Evolutionary conservation across 2,113 vertebrate genomes (phyloP).

Genomic region (Cynocephalus volans): DNA sequence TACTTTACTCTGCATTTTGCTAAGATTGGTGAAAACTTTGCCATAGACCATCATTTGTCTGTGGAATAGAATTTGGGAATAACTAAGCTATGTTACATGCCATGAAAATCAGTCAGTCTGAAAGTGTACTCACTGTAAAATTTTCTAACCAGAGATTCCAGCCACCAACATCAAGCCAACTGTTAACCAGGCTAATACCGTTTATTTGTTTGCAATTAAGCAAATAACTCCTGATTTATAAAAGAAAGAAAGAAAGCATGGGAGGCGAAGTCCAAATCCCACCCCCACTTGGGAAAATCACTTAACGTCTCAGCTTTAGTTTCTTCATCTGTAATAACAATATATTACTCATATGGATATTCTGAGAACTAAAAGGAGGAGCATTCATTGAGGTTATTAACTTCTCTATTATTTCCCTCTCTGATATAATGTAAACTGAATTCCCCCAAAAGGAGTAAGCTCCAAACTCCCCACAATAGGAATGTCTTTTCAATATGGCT

Average conservation of each 20-base stretch:
- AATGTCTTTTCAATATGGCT: slow-evolving; percentile 12
- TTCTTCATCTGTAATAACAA: not conserved
- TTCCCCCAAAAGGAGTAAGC: not conserved
- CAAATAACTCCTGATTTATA: not conserved
- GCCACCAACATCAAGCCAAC: not conserved
- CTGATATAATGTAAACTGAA: slow-evolving; percentile 6
- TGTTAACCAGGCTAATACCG: not conserved
- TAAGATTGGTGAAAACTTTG: slow-evolving; percentile 2
- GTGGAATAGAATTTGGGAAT: not conserved
- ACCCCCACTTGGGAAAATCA: not conserved
- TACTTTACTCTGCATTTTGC: not conserved
- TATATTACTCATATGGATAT: not conserved
- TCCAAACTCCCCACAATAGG: not conserved
- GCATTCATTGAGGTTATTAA: not conserved
- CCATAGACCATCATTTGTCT: not conserved
- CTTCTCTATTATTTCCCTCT: not conserved
- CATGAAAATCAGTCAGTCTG: not conserved
- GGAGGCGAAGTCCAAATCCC: not conserved
- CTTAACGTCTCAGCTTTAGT: not conserved
- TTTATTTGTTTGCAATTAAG: slow-evolving; percentile 20
- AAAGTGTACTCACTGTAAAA: not conserved
- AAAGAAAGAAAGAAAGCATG: not conserved
- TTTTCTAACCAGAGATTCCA: slow-evolving; percentile 22
- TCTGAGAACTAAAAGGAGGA: not conserved
- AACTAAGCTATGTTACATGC: not conserved